Evolutionary conservation across 2,888 invertebrate species (phyloP).

Genomic region (Himalopsyche japonica): DNA sequence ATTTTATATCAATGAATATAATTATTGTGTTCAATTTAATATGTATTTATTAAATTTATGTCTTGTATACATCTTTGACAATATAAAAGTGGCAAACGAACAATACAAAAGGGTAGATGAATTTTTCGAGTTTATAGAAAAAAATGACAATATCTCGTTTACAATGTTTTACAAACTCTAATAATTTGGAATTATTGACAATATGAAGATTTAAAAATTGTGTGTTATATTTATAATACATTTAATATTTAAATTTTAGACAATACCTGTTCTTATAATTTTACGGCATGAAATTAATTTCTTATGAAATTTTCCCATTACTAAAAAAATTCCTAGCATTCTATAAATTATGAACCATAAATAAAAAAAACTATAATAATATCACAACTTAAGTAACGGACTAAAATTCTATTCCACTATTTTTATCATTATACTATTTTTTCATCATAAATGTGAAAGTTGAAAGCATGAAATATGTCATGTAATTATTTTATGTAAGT

Average conservation of each 20-base stretch:
- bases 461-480: not conserved
- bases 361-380: not conserved
- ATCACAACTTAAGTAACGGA: too few species aligned
- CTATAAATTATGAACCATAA: not conserved
- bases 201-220: not conserved
- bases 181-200: conserved; percentile 2
- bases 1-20: too few species aligned
- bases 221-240: not conserved
- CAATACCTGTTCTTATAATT: not conserved
- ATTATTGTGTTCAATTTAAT: not conserved
- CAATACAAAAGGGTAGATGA: not conserved
- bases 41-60: not conserved
- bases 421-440: too few species aligned
- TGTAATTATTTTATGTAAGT: not conserved
- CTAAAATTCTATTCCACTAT: too few species aligned
- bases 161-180: not conserved
- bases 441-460: too few species aligned
- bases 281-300: not conserved
- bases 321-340: too few species aligned
- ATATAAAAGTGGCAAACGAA: not conserved
- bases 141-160: not conserved
- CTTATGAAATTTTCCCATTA: too few species aligned
- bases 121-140: not conserved
- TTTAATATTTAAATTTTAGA: not conserved
- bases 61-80: not conserved